These are phyloP conservation scores for Balaenoptera acutorostrata DNA, from an alignment of 2,113 vertebrate species.

Conservation along the genomic window DNA sequence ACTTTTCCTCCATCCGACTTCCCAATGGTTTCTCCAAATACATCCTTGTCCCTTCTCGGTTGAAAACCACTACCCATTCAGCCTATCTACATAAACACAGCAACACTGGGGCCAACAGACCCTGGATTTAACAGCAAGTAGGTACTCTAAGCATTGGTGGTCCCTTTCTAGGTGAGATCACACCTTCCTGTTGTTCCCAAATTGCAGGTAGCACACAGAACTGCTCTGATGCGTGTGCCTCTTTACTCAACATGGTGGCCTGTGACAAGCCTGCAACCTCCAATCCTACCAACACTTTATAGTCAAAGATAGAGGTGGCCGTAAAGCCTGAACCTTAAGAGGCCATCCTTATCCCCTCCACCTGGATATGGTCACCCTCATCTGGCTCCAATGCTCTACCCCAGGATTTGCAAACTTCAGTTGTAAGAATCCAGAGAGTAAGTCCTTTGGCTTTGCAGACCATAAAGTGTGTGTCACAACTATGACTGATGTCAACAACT, in stretches of 20 bases:
- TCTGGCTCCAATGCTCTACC: background rate
- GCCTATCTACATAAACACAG: background rate
- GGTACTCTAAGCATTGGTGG: background rate
- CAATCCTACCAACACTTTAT: background rate
- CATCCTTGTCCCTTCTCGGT: background rate
- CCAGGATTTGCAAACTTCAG: background rate
- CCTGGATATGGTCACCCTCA: background rate
- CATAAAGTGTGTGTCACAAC: background rate
- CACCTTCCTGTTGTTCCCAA: background rate
- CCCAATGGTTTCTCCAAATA: background rate
- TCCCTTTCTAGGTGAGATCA: background rate
- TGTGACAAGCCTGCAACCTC: background rate
- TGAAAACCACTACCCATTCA: background rate
- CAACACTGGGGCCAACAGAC: background rate
- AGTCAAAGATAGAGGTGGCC: background rate
- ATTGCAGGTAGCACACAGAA: background rate
- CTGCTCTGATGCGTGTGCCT: background rate
- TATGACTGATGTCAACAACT: background rate
- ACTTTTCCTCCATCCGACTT: background rate
- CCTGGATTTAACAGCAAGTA: background rate
- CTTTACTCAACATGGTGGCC: background rate
- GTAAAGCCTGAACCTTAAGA: background rate
- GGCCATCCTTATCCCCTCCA: background rate
- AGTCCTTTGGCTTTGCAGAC: background rate
- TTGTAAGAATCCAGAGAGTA: background rate